A percentile compares a stretch with the other conserved stretches of the same genome.
Evolutionary conservation across 1,140 invertebrate species (phyloP).

Genomic region (Drosophila rhopaloa): DNA sequence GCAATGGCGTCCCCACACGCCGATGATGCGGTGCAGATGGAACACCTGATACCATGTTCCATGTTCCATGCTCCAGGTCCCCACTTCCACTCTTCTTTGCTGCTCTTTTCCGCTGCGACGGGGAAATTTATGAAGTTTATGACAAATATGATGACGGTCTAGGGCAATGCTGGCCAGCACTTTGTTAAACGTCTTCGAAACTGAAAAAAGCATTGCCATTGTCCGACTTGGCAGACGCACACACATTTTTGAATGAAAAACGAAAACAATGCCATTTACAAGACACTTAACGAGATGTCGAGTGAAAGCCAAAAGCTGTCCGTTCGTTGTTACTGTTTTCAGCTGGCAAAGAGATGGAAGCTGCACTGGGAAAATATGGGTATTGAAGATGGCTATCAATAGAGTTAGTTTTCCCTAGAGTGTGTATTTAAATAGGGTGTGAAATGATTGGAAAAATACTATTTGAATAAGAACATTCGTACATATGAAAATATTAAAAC

Average conservation of each 20-base stretch:
- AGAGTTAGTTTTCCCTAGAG: not conserved
- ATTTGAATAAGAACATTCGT: too few relatives aligned
- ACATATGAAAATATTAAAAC: too few relatives aligned
- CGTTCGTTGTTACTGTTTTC: slow-evolving; percentile 68
- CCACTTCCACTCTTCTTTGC: slow-evolving; percentile 1
- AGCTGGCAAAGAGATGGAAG: slow-evolving; percentile 51
- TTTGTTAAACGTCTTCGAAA: slow-evolving; percentile 45
- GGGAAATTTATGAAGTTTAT: slow-evolving; percentile 74
- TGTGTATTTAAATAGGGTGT: too few relatives aligned
- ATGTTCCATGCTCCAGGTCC: slow-evolving; percentile 26
- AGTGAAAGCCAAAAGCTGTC: slow-evolving; percentile 71
- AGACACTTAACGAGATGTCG: slow-evolving; percentile 81
- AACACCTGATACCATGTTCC: slow-evolving; percentile 44
- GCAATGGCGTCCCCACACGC: slow-evolving; percentile 64
- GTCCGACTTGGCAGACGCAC: slow-evolving; percentile 45
- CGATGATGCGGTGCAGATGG: slow-evolving; percentile 23
- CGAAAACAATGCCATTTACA: slow-evolving; percentile 82
- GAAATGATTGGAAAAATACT: too few relatives aligned
- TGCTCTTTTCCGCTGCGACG: slow-evolving; percentile 8
- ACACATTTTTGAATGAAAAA: slow-evolving; percentile 82
- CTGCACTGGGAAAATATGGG: slow-evolving; percentile 30
- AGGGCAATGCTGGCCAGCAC: slow-evolving; percentile 58
- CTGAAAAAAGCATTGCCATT: slow-evolving; percentile 56
- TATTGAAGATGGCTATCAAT: not conserved
- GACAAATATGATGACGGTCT: slow-evolving; percentile 81